phyloP scores from a whole-genome alignment of 2,113 vertebrate genomes.

The Mustelus asterias region DNA sequence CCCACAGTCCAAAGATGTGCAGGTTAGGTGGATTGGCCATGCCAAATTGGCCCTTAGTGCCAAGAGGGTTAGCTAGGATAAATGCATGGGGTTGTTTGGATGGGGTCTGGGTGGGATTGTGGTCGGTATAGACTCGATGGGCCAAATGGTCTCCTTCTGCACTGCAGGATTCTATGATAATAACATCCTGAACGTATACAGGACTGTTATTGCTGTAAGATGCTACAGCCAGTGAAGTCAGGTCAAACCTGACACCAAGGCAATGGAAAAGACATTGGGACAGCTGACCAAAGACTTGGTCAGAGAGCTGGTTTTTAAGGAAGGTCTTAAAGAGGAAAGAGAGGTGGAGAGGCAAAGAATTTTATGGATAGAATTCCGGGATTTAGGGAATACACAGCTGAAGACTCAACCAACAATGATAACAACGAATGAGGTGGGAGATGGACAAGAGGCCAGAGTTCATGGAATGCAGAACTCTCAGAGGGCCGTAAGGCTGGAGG shows the following conservation, averaged over 20 bases:
- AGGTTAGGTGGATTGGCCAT: too few relatives aligned
- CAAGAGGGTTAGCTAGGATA: too few relatives aligned
- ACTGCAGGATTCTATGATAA: too few relatives aligned
- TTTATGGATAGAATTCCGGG: background rate
- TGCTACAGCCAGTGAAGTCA: too few relatives aligned
- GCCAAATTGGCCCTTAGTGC: too few relatives aligned
- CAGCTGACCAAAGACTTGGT: background rate
- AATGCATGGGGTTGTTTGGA: too few relatives aligned
- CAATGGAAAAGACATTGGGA: background rate
- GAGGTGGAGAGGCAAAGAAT: background rate
- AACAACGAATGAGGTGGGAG: background rate
- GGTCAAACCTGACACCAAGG: background rate
- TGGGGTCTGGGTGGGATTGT: too few relatives aligned
- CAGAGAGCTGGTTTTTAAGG: background rate
- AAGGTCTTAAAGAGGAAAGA: background rate
- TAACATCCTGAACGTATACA: background rate
- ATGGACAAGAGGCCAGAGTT: background rate
- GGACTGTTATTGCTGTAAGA: background rate
- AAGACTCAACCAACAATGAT: background rate
- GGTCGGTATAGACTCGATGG: too few relatives aligned
- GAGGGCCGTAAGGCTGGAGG: background rate
- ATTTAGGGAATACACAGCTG: background rate
- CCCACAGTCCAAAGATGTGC: too few relatives aligned
- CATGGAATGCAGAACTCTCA: background rate
- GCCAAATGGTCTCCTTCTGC: too few relatives aligned